Evolutionary conservation across 2,888 invertebrate genomes (phyloP), one percentile per base, ranked within the genome.

Genomic region (Adelphocoris suturalis): DNA sequence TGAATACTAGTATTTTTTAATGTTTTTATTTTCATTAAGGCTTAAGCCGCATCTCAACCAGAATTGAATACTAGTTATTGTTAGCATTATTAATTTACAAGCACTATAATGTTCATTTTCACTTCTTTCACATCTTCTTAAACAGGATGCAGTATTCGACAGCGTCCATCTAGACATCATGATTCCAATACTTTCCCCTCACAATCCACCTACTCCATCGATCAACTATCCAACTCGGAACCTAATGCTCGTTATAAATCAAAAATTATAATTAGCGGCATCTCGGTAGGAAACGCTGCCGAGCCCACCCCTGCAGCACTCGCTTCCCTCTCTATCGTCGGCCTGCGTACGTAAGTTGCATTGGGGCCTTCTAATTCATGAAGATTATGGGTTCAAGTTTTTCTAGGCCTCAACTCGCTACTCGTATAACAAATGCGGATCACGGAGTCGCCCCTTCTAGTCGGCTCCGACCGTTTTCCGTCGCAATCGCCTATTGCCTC

Each of bases 331-430:
- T 23, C 3, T 12, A 1, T 19, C 61, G 5, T n/a, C 19, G n/a
- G n/a, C n/a, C n/a, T 27, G 23, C 23, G 82, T 46, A 80, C 37
- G 37, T 81, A 19, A 46, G 48, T 19, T 48, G 48, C 23, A 13
- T 14, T 55, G 82, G 23, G 19, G 52, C 47, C 82, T 48, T 82
- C 82, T 82, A 82, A 82, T 82, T 82, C 82, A 52, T 55, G 48
- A 82, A 82, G 82, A 82, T 82, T 82, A 82, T 82, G 82, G 57
- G 85, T 85, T 85, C 85, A 55, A 57, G 85, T 85, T 85, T 85
- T 85, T 57, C 85, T 57, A 55, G 82, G 48, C 13, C 27, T 55
- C 48, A n/a, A 27, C 55, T 37, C n/a, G 85, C 57, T 16, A 52
- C 57, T 55, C 61, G 13, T 48, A 86, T 86, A 46, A 86, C 86